Percentiles rank a stretch among this genome's conserved stretches.
These are phyloP conservation scores for Hipposideros armiger DNA, from an alignment of 2,113 vertebrate species.

Conservation along the genomic window DNA sequence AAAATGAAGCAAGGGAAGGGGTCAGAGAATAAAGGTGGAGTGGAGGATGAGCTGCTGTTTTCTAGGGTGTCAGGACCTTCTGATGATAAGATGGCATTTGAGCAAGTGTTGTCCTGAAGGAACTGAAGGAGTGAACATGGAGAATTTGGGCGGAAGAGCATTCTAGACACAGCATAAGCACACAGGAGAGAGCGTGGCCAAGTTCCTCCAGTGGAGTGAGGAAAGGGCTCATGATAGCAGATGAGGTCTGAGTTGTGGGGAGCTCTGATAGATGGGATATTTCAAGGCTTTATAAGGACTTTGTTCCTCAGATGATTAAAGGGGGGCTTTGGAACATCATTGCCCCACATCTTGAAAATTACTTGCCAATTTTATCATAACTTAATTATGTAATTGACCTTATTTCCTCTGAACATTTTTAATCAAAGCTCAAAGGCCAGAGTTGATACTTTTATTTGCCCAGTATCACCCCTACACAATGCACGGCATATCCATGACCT, in stretches of 20 bases:
- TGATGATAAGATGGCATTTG: background rate
- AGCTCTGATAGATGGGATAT: background rate
- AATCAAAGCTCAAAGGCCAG: background rate
- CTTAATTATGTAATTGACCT: background rate
- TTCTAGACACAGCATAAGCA: background rate
- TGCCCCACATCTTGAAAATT: background rate
- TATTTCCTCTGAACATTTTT: background rate
- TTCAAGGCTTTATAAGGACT: background rate
- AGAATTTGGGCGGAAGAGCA: background rate
- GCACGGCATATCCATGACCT: background rate
- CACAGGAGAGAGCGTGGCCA: background rate
- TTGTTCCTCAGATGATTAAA: background rate
- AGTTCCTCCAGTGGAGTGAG: fast-evolving
- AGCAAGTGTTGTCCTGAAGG: background rate
- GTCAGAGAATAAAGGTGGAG: background rate
- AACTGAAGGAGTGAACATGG: fast-evolving
- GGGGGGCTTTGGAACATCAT: background rate
- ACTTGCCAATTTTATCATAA: background rate
- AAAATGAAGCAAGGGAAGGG: background rate
- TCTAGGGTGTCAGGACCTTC: background rate
- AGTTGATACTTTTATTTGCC: background rate
- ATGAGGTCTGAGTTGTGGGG: fast-evolving
- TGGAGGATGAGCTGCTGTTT: background rate
- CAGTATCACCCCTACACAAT: fast-evolving
- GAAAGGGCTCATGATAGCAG: no score